A percentile compares a stretch with the other conserved stretches of the same genome.
phyloP scores from a whole-genome alignment of 2,113 vertebrate genomes.

The Mus pahari region DNA sequence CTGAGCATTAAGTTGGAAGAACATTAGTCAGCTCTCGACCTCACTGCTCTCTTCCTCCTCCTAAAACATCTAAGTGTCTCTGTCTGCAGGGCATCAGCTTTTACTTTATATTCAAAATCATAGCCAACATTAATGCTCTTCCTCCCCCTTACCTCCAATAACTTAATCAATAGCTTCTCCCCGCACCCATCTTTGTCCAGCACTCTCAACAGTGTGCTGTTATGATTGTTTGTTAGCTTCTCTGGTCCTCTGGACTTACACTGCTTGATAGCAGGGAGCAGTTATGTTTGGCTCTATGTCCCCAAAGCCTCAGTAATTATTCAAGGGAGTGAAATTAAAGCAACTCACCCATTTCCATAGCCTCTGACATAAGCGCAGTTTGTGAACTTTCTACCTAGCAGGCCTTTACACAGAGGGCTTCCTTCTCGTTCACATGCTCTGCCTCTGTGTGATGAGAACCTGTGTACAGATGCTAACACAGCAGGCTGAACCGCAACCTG shows the following conservation, averaged over 20 bases:
- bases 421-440: slow-evolving; percentile 11
- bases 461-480: neutral
- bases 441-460: neutral
- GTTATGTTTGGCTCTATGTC: neutral
- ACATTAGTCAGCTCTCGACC: neutral
- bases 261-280: neutral
- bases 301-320: neutral
- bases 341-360: neutral
- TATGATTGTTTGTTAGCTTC: neutral
- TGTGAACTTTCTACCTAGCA: slow-evolving; percentile 9
- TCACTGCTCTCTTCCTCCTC: neutral
- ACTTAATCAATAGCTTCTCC: neutral
- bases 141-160: neutral
- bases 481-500: neutral
- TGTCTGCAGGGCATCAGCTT: neutral
- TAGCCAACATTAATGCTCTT: neutral
- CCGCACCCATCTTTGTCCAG: neutral
- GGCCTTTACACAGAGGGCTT: neutral
- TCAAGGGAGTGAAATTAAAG: slow-evolving; percentile 18
- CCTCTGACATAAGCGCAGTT: slow-evolving; percentile 34
- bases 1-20: slow-evolving; percentile 7
- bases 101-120: no score
- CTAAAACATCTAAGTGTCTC: neutral
- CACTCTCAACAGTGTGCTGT: neutral
- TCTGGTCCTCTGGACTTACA: neutral